These are phyloP conservation scores for Parasteatoda lunata DNA, from an alignment of 2,888 invertebrate species.

Conservation along the genomic window DNA sequence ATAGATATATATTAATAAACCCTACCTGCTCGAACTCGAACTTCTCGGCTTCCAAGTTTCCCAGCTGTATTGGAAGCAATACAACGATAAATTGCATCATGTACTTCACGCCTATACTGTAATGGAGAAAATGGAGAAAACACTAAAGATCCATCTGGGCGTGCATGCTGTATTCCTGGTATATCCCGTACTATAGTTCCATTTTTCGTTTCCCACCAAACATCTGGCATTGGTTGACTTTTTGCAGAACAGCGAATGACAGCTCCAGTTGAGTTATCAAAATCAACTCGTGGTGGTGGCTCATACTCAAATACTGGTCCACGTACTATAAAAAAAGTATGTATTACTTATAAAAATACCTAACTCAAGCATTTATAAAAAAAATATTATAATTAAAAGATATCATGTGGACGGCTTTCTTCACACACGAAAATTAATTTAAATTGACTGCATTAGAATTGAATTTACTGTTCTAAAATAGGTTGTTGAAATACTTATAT, in stretches of 20 bases:
- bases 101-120: slow-evolving; percentile 93
- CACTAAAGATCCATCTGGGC: slow-evolving; percentile 86
- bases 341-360: no score
- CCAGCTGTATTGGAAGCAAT: slow-evolving; percentile 91
- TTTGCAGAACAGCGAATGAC: slow-evolving; percentile 67
- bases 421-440: no score
- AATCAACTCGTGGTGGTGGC: slow-evolving; percentile 67
- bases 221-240: slow-evolving; percentile 62
- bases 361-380: no score
- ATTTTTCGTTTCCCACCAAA: slow-evolving; percentile 68
- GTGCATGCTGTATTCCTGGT: slow-evolving; percentile 65
- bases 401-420: no score
- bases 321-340: slow-evolving; percentile 28
- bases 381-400: no score
- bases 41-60: slow-evolving; percentile 91
- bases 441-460: no score
- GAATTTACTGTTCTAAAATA: no score
- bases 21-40: slow-evolving; percentile 95
- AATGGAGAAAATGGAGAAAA: slow-evolving; percentile 96
- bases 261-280: slow-evolving; percentile 69
- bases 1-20: neutral
- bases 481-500: no score
- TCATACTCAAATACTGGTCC: slow-evolving; percentile 62
- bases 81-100: slow-evolving; percentile 94
- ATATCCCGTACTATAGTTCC: slow-evolving; percentile 61